These are phyloP conservation scores for Ganaspis sp. DNA, from an alignment of 1,140 invertebrate species.

Conservation along the genomic window DNA sequence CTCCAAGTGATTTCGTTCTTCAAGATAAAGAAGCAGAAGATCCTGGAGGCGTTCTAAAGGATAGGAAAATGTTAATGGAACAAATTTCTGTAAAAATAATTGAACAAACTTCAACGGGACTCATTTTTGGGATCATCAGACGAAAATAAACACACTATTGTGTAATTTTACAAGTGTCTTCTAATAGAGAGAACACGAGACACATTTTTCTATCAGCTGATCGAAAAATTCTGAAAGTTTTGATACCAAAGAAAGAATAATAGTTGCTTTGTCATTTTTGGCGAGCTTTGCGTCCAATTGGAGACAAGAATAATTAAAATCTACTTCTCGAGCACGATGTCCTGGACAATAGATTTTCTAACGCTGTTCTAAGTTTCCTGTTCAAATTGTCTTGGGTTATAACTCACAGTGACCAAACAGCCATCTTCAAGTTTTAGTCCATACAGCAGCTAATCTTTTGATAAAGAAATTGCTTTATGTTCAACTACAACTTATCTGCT, in stretches of 20 bases:
- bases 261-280: constrained; percentile 95
- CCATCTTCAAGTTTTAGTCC: constrained; percentile 93
- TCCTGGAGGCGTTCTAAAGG: constrained; percentile 81
- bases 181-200: constrained; percentile 84
- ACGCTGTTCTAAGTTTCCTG: constrained; percentile 93
- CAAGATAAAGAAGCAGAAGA: constrained; percentile 86
- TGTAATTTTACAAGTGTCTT: constrained; percentile 91
- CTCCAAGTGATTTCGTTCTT: constrained; percentile 89
- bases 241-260: constrained; percentile 90
- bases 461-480: constrained; percentile 89
- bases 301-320: constrained; percentile 93
- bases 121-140: constrained; percentile 95
- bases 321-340: constrained; percentile 98
- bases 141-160: constrained; percentile 98
- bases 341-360: constrained; percentile 95
- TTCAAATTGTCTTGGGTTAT: constrained; percentile 94
- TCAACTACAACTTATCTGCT: constrained; percentile 95
- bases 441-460: constrained; percentile 96
- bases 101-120: constrained; percentile 86
- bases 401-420: constrained; percentile 86
- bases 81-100: constrained; percentile 66
- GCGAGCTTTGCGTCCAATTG: constrained; percentile 87
- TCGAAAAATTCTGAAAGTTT: constrained; percentile 91
- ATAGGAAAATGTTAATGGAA: constrained; percentile 77
- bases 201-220: constrained; percentile 95